Conservation (phyloP, 1,140 invertebrate genomes). For the Aphaenogaster floridana region DNA sequence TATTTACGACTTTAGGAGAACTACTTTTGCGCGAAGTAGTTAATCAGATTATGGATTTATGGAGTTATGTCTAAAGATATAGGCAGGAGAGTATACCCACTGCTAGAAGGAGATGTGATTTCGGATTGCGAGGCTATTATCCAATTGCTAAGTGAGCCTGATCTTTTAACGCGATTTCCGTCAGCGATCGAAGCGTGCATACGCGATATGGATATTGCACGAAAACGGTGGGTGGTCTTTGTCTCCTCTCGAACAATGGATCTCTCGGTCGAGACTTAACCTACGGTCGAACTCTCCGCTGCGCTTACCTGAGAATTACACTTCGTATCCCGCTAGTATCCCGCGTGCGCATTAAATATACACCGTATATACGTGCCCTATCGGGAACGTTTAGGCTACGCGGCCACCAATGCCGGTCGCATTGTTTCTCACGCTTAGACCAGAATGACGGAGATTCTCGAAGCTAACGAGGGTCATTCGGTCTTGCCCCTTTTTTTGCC, state of each 20-base stretch:
- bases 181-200: background rate
- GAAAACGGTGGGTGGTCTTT: slow-evolving; percentile 53
- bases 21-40: background rate
- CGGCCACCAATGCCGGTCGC: background rate
- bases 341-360: slow-evolving; percentile 16
- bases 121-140: background rate
- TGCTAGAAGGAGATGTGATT: background rate
- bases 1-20: background rate
- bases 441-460: background rate
- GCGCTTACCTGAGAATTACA: slow-evolving; percentile 50
- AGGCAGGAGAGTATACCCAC: background rate
- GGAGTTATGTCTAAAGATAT: background rate
- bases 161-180: slow-evolving; percentile 30
- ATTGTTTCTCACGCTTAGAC: slow-evolving; percentile 57
- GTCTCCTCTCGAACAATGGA: slow-evolving; percentile 51
- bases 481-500: background rate
- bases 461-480: slow-evolving; percentile 16
- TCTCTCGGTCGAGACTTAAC: slow-evolving; percentile 1
- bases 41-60: background rate
- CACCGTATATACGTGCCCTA: slow-evolving; percentile 9
- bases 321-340: background rate
- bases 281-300: slow-evolving; percentile 1
- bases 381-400: slow-evolving; percentile 37
- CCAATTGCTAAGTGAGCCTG: background rate
- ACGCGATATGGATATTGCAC: slow-evolving; percentile 33